Evolutionary conservation across 2,113 vertebrate genomes (phyloP), one percentile per base, ranked within the genome.

Genomic region (Polyodon spathula): DNA sequence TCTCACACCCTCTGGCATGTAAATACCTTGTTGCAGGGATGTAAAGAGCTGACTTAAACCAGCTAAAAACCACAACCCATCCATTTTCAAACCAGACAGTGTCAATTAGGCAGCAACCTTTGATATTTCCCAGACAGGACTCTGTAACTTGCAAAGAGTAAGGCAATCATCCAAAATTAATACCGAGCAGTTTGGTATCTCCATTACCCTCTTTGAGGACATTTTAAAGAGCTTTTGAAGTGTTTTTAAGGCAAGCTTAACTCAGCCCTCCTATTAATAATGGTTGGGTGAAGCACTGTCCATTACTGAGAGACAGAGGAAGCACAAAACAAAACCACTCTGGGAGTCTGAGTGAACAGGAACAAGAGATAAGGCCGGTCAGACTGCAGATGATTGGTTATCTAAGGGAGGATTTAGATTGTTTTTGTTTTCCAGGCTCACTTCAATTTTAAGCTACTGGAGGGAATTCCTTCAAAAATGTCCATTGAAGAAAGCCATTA

Each of bases 1-100:
- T 77, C 76, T 73, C 80, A 80, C 73, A 73, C 70, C 68, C 73
- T 66, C 60, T 56, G 62, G 65, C 72, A 65, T 65, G 72, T 71
- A 77, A 80, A 78, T 75, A 68, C 56, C 73, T 80, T 69, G 77
- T 75, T 75, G 46, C 1, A 48, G 56, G 67, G 62, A 68, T 63
- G 62, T 71, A 62, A 67, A 59, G 61, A 58, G 66, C 60, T 62
- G 66, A 61, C 68, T 72, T 68, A 62, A 71, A 67, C 66, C 60
- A 5, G 37, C 41, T 54, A 54, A 37, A 54, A 54, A 12, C 38
- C 38, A 63, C 40, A 40, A n/a, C 57, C 50, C 10, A 56, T 46
- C 57, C 53, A 60, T 55, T 65, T 55, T 4, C 51, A 40, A 39
- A 43, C 17, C 68, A 76, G 69, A 79, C 72, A 69, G 54, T 64